Conservation (phyloP, 2,113 vertebrate genomes). For the Trichechus manatus region DNA sequence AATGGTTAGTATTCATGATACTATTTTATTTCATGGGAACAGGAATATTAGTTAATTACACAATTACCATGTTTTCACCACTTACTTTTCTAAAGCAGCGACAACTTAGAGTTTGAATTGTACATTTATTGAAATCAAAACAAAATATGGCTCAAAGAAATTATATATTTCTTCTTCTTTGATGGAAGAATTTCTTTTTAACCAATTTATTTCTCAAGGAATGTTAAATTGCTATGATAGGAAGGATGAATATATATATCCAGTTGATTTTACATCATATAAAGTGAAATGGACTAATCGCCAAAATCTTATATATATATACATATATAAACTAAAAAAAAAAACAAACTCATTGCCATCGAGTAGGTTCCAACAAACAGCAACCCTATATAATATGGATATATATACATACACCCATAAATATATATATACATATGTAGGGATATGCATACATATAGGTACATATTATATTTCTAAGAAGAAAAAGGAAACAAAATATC, state of each 20-base stretch:
- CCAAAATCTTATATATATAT: not conserved
- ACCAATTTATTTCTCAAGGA: not conserved
- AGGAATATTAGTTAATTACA: conserved; percentile 48
- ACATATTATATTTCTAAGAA: not conserved
- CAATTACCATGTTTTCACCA: conserved; percentile 47
- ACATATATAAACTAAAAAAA: too few relatives aligned
- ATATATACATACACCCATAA: too few relatives aligned
- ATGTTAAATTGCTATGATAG: not conserved
- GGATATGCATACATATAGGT: not conserved
- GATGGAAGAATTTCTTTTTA: conserved; percentile 41
- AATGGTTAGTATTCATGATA: conserved; percentile 21
- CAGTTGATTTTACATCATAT: not conserved
- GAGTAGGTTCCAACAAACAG: too few relatives aligned
- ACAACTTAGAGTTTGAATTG: conserved; percentile 52
- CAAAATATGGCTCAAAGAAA: conserved; percentile 54
- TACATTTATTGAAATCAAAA: conserved; percentile 61
- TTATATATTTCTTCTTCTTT: not conserved
- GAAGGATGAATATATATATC: not conserved
- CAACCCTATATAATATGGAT: too few relatives aligned
- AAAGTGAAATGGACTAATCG: not conserved
- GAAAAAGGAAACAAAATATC: not conserved
- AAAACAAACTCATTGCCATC: too few relatives aligned
- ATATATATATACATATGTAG: not conserved
- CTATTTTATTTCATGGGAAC: conserved; percentile 21
- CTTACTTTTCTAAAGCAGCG: conserved; percentile 40